Evolutionary conservation across 2,888 invertebrate species (phyloP).

Genomic region (Eristalis intricaria): DNA sequence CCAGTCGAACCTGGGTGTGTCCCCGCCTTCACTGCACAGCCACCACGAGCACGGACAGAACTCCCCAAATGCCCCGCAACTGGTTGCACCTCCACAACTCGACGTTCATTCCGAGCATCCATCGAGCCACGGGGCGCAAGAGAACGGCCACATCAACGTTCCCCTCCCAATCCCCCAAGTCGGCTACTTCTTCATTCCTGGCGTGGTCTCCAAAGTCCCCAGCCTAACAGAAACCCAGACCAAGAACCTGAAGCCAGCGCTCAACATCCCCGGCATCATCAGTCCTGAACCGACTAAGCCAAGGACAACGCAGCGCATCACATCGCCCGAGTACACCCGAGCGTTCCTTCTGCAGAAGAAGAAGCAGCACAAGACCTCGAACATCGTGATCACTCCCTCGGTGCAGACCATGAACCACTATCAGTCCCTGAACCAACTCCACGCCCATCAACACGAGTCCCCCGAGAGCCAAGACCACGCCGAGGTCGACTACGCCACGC

Average conservation of each 20-base stretch:
- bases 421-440: neutral
- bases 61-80: conserved; percentile 8
- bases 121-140: neutral
- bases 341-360: conserved; percentile 14
- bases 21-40: neutral
- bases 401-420: conserved; percentile 1
- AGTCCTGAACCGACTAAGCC: neutral
- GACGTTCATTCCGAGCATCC: conserved; percentile 5
- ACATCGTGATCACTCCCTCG: conserved; percentile 31
- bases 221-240: neutral
- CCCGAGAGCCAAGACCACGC: neutral
- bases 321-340: conserved; percentile 13
- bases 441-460: neutral
- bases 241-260: neutral
- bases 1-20: neutral
- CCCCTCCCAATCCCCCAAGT: conserved; percentile 55
- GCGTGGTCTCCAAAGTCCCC: conserved; percentile 15
- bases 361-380: neutral
- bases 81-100: conserved; percentile 21
- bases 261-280: neutral
- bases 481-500: neutral
- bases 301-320: conserved; percentile 6
- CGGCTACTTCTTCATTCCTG: conserved; percentile 58
- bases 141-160: conserved; percentile 32
- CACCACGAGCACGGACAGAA: neutral